Conservation (phyloP, 2,113 vertebrate genomes). For the Scomber colias region DNA sequence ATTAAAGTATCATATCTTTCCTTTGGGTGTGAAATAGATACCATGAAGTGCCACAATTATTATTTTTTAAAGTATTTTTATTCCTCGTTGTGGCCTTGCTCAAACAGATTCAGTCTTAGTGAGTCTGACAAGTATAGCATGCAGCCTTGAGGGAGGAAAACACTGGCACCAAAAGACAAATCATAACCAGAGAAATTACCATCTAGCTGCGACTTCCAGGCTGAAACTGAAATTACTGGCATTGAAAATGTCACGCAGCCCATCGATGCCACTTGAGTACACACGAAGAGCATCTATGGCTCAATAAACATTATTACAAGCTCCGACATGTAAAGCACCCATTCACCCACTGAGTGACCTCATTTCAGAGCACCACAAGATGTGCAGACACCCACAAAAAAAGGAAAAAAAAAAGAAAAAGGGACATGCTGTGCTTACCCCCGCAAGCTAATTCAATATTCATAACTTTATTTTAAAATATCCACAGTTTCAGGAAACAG, state of each 20-base stretch:
- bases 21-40: too few species aligned
- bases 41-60: too few species aligned
- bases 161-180: neutral
- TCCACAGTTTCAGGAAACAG: constrained; percentile 2
- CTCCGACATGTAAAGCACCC: constrained; percentile 6
- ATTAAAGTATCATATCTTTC: too few species aligned
- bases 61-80: too few species aligned
- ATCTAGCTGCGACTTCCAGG: neutral
- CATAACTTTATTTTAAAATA: constrained; percentile 73
- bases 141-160: neutral
- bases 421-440: constrained; percentile 33
- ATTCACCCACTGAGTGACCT: constrained; percentile 49
- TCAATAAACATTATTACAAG: constrained; percentile 26
- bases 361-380: constrained; percentile 54
- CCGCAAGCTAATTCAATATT: constrained; percentile 65
- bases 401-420: neutral
- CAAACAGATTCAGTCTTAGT: neutral
- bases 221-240: neutral
- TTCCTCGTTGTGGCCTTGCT: neutral
- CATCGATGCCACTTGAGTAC: constrained; percentile 14
- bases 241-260: neutral
- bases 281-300: constrained; percentile 9
- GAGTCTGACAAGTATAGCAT: neutral
- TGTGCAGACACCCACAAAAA: constrained; percentile 49
- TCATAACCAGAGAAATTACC: neutral